Base-by-base conservation (phyloP, 2,888 invertebrate species). In the Schizotus pectinicornis region DNA sequence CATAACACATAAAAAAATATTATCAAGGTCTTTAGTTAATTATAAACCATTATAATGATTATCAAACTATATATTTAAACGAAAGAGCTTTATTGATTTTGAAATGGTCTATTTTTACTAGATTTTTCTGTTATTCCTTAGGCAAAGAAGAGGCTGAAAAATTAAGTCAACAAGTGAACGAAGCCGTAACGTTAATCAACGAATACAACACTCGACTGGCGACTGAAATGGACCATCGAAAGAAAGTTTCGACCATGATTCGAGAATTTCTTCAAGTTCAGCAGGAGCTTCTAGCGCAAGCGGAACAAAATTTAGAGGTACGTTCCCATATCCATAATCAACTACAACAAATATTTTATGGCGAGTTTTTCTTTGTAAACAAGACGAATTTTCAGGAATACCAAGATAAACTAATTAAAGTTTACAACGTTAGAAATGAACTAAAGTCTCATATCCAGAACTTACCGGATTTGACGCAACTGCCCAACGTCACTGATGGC, bases 401-500 rank as follows among this genome's bases (percentile, higher is more conserved):
- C 80, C 92, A 91, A 78, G 89, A 91, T 70, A 95, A 95, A 78
- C 83, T 96, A 59, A 87, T 89, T 68, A 95, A 94, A 81, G 90
- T 96, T 43, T 88, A 91, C 74, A 87, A 87, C 43, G 92, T 97
- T 9, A 86, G 94, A 73, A 87, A 91, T 43, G 96, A 97, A 80
- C 88, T 98, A 22, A 92, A 91, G 76, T 92, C 94, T 8, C 97
- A 98, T 81, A 88, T 98, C 72, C 91, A 94, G 64, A 96, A 93
- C 79, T 83, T 98, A 65, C 98, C 97, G 0, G 97, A 98, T 78
- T 85, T 98, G 63, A 94, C 93, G 0, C 89, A 94, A 63, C 80
- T 97, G 51, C 97, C 97, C 0, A 94, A 95, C 74, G 94, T 96
- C 0, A 95, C 94, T 0, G 95, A 94, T 12, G 95, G 95, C 6